Percentiles rank a stretch among this genome's conserved stretches.
Evolutionary conservation across 1,140 invertebrate species (phyloP).

Genomic region (Capitella teleta): DNA sequence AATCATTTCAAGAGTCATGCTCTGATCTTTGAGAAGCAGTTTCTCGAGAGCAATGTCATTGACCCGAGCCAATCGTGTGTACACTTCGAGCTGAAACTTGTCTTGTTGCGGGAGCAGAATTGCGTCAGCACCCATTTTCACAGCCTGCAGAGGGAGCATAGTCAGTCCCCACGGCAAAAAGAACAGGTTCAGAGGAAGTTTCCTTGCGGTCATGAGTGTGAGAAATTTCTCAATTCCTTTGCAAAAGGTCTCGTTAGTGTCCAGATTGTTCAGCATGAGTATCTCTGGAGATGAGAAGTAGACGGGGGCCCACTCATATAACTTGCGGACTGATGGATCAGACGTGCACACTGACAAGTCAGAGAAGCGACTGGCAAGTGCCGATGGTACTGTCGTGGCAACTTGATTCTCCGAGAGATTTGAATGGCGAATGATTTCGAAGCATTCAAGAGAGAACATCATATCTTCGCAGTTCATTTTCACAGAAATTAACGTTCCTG

Average conservation of each 20-base stretch:
- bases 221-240: no score
- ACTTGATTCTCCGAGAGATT: neutral
- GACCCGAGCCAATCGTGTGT: slow-evolving; percentile 1
- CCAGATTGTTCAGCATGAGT: no score
- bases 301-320: no score
- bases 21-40: slow-evolving; percentile 13
- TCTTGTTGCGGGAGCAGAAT: neutral
- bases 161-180: neutral
- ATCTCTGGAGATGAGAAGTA: no score
- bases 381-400: neutral
- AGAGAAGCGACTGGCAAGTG: no score
- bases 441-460: neutral
- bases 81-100: neutral
- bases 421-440: neutral
- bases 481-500: no score
- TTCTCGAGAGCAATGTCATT: neutral
- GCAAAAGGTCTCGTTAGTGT: no score
- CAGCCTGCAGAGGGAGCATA: neutral
- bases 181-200: no score
- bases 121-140: neutral
- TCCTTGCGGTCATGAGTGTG: no score
- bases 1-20: slow-evolving; percentile 11
- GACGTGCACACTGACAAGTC: no score
- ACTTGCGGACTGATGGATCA: no score
- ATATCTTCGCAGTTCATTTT: no score